Conservation (phyloP, 1,140 invertebrate genomes). For the Asobara japonica region DNA sequence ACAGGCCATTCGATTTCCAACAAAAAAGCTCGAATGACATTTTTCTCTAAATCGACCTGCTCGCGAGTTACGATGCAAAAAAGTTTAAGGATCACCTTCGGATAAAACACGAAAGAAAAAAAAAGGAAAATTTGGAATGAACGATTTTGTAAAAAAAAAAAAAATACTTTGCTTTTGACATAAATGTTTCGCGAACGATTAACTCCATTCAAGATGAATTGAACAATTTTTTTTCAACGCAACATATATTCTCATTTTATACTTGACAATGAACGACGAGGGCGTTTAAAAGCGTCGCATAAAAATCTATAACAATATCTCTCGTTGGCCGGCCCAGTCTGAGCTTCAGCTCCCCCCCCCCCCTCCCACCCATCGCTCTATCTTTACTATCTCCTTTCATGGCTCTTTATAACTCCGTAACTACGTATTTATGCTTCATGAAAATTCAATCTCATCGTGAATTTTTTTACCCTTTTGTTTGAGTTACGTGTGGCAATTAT, state of each 20-base stretch:
- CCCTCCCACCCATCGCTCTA: neutral
- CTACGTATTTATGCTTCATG: neutral
- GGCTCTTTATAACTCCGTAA: slow-evolving; percentile 7
- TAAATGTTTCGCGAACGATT: no score
- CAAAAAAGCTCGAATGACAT: no score
- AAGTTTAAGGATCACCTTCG: no score
- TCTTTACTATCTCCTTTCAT: slow-evolving; percentile 18
- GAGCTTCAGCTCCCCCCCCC: neutral
- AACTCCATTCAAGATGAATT: no score
- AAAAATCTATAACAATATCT: slow-evolving; percentile 23
- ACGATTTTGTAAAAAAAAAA: no score
- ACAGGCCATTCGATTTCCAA: no score
- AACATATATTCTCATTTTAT: slow-evolving; percentile 21
- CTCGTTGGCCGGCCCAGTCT: neutral
- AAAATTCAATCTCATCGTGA: neutral
- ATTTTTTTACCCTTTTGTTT: neutral
- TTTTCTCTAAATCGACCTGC: no score
- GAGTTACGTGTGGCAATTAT: neutral
- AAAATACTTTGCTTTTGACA: no score
- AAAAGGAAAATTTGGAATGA: no score
- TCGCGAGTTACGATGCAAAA: no score
- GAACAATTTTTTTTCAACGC: no score
- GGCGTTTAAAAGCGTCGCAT: slow-evolving; percentile 21
- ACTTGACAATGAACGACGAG: slow-evolving; percentile 22
- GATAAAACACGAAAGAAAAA: no score